A percentile compares a stretch with the other conserved stretches of the same genome.
These are phyloP conservation scores for Hozukius guyotensis DNA, from an alignment of 2,797 vertebrate genomes.

Conservation along the genomic window DNA sequence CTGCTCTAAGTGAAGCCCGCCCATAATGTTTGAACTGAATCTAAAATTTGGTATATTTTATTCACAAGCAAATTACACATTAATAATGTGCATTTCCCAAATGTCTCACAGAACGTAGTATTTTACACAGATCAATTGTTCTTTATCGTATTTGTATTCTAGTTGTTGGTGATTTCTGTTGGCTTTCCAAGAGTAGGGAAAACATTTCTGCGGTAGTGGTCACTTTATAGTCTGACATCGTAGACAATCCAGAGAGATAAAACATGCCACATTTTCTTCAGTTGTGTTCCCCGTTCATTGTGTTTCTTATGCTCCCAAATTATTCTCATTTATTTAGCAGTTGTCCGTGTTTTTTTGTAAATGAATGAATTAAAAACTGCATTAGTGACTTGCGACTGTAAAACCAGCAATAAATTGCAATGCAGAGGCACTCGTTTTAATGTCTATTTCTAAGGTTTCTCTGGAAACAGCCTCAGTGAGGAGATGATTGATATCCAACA, in stretches of 20 bases:
- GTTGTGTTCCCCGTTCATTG: no score
- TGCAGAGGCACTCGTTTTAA: constrained; percentile 86
- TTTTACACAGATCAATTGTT: constrained; percentile 51
- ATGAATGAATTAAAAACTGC: constrained; percentile 84
- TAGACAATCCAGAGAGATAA: constrained; percentile 76
- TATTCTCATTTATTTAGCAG: constrained; percentile 89
- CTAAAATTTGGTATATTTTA: no score
- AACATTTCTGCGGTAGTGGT: constrained; percentile 50
- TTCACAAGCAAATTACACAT: no score
- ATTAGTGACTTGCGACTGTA: constrained; percentile 86
- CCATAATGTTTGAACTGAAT: no score
- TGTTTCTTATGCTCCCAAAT: constrained; percentile 69
- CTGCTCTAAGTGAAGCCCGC: no score
- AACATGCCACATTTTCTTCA: constrained; percentile 73
- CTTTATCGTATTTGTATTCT: constrained; percentile 44
- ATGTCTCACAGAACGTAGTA: no score
- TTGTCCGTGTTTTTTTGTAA: constrained; percentile 87
- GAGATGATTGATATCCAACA: constrained; percentile 87
- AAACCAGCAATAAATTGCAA: constrained; percentile 92
- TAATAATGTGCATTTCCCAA: no score
- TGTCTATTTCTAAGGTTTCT: constrained; percentile 85
- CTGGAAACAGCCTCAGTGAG: constrained; percentile 83
- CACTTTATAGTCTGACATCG: constrained; percentile 64
- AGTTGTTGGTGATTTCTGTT: constrained; percentile 55
- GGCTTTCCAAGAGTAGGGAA: constrained; percentile 28